Evolutionary conservation across 2,888 invertebrate genomes (phyloP), one percentile per base, ranked within the genome.

Genomic region (Caenorhabditis doughertyi): DNA sequence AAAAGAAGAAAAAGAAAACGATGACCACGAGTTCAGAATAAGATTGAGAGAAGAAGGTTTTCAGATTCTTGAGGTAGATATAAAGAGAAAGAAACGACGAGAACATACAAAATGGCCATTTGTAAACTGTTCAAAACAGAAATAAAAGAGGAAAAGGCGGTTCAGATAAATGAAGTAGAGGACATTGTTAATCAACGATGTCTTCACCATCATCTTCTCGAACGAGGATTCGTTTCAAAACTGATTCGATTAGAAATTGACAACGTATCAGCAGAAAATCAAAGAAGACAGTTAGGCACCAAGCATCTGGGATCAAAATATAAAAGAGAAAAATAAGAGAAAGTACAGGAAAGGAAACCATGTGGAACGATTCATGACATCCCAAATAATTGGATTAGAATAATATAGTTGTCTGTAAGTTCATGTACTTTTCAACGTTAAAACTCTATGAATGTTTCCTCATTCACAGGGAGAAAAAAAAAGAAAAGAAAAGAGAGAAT

Each of bases 201-300:
- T 35, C 47, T 44, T 25, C n/a, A 23, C 23, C 23, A 32, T 44
- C 18, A 29, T 62, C 39, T 51, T 72, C 71, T 47, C 58, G 64
- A 73, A 72, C 72, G 62, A 65, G 35, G 72, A 72, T 72, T 72
- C 72, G 64, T 73, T 73, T 73, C 51, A 53, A 72, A 53, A 73
- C 62, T 73, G 72, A 73, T 73, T 73, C 64, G 62, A 73, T 73
- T 73, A 73, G 72, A 35, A 39, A 64, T 62, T 60, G 18, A 64
- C 25, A 53, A 35, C 51, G 23, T 64, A 51, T 64, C 74, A 74
- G 18, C 60, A 39, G 16, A 39, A 39, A 39, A 29, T 18, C 13
- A 27, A 35, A 62, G 62, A 65, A 76, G 67, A 76, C 76, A 67
- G 53, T 35, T 29, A 47, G 58, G 76, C 67, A 76, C 67, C 76